Evolutionary conservation across 2,113 vertebrate species (phyloP).

Genomic region (Trinectes maculatus): DNA sequence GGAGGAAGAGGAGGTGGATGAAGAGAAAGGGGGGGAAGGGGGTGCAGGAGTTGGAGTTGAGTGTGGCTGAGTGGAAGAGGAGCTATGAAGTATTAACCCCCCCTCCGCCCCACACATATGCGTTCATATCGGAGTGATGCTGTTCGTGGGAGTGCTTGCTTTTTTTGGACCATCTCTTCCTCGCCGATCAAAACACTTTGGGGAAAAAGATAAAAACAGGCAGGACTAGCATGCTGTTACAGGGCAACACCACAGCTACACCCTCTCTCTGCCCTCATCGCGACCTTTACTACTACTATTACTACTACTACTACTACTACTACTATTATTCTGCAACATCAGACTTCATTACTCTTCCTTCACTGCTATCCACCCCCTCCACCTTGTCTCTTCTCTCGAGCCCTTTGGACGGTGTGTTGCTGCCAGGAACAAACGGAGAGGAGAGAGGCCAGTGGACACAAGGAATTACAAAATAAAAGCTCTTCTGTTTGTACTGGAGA

Average conservation of each 20-base stretch:
- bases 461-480: constrained; percentile 76
- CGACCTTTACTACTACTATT: constrained; percentile 46
- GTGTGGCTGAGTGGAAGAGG: constrained; percentile 6
- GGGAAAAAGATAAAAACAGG: constrained; percentile 69
- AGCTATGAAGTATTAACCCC: constrained; percentile 27
- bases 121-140: constrained; percentile 76
- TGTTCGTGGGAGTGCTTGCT: constrained; percentile 82
- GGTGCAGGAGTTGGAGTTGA: neutral
- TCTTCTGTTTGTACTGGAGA: constrained; percentile 81
- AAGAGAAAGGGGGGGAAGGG: neutral
- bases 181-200: constrained; percentile 77
- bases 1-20: neutral
- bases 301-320: constrained; percentile 51
- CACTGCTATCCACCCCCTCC: constrained; percentile 49
- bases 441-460: constrained; percentile 75
- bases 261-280: constrained; percentile 9
- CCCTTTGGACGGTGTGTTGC: constrained; percentile 84
- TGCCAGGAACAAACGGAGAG: constrained; percentile 81
- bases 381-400: constrained; percentile 68
- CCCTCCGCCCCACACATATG: neutral
- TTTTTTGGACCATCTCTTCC: constrained; percentile 84
- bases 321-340: constrained; percentile 34
- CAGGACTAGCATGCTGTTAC: constrained; percentile 91
- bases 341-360: constrained; percentile 32
- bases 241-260: constrained; percentile 76